Conservation (phyloP, 1,140 invertebrate species). For the Pseudobourletiella spinata region DNA sequence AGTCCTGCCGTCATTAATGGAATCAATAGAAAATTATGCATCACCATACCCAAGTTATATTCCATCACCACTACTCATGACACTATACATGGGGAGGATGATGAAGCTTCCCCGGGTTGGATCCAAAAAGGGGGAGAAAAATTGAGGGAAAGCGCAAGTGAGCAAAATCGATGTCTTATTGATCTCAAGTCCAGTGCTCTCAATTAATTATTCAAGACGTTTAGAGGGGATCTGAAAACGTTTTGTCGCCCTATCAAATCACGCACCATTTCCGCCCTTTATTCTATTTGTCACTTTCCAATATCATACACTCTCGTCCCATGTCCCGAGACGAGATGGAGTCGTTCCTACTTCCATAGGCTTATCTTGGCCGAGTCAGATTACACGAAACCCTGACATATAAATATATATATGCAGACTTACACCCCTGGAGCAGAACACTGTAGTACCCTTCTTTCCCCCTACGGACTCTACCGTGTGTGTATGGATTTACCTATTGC, state of each 20-base stretch:
- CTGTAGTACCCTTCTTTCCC: too few species aligned
- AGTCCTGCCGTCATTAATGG: background rate
- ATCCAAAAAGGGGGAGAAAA: background rate
- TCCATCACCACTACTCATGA: too few species aligned
- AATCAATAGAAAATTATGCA: background rate
- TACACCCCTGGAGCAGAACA: too few species aligned
- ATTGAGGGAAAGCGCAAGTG: background rate
- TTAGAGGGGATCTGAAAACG: slow-evolving; percentile 17
- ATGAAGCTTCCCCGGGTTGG: background rate
- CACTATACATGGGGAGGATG: background rate
- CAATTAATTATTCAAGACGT: slow-evolving; percentile 19
- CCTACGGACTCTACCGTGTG: too few species aligned
- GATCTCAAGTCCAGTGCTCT: slow-evolving; percentile 11
- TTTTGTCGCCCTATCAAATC: slow-evolving; percentile 20
- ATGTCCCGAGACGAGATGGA: too few species aligned
- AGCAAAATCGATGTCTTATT: slow-evolving; percentile 16
- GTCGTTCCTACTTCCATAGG: too few species aligned
- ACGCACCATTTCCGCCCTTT: slow-evolving; percentile 13
- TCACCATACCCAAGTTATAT: background rate
- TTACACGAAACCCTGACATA: too few species aligned
- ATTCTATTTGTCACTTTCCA: slow-evolving; percentile 6
- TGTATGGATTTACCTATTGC: too few species aligned
- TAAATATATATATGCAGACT: too few species aligned
- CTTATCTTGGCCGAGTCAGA: too few species aligned
- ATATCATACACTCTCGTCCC: too few species aligned